Conservation (phyloP, 2,797 vertebrate genomes). For the Sparidentex hasta region DNA sequence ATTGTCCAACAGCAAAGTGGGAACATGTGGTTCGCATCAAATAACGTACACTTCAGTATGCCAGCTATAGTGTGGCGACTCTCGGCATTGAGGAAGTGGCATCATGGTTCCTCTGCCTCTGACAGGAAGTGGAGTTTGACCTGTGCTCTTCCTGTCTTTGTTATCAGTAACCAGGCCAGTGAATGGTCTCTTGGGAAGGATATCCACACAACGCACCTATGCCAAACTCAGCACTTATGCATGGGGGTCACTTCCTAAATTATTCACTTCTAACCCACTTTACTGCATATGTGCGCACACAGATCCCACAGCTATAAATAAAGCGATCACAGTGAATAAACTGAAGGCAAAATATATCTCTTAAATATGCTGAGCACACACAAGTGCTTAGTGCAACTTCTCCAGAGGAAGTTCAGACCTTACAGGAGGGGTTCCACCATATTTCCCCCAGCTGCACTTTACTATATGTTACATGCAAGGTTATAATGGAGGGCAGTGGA, state of each 20-base stretch:
- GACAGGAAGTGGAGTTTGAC: conserved; percentile 72
- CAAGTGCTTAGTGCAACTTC: conserved; percentile 32
- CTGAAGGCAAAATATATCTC: not conserved
- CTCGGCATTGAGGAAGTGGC: conserved; percentile 41
- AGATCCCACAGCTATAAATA: conserved; percentile 28
- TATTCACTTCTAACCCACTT: conserved; percentile 67
- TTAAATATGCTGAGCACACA: not conserved
- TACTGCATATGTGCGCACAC: conserved; percentile 1
- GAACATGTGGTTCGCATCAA: conserved; percentile 1
- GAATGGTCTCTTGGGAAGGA: conserved; percentile 55
- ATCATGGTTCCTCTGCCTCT: conserved; percentile 38
- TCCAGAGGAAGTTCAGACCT: conserved; percentile 31
- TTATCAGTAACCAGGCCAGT: conserved; percentile 69
- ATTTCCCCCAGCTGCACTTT: conserved; percentile 23
- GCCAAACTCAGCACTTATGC: conserved; percentile 53
- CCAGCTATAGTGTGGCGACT: not conserved
- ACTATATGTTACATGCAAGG: not conserved
- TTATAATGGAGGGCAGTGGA: not conserved
- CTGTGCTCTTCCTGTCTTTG: conserved; percentile 84
- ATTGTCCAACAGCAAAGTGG: conserved; percentile 10
- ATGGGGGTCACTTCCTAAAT: conserved; percentile 47
- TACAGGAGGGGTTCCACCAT: not conserved
- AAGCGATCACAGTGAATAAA: conserved; percentile 27
- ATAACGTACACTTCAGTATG: not conserved
- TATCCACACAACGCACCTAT: conserved; percentile 19